Evolutionary conservation across 2,888 invertebrate species (phyloP), one percentile per base, ranked within the genome.

Genomic region (Rhodophaea formosa): DNA sequence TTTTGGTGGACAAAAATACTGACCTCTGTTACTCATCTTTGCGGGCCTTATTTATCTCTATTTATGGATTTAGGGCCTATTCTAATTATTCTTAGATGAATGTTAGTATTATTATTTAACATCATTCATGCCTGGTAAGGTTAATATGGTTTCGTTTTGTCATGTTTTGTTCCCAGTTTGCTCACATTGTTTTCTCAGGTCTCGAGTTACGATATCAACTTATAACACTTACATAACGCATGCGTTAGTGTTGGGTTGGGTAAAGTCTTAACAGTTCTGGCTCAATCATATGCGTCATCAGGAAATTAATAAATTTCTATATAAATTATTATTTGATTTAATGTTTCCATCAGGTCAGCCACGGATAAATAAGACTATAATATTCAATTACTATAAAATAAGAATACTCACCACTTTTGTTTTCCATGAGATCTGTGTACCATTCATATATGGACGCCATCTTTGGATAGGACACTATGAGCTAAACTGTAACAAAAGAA

Each of bases 391-490:
- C 12, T 7, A 23, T 23, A 23, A 23, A 10, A 35, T 10, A 1
- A 60, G 14, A 14, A 15, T 61, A 92, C 93, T 93, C 84, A 95
- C 95, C 95, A 78, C 94, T 92, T 80, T 92, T 93, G 79, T 94
- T 94, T 85, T 95, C 94, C 93, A 95, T 93, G 70, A 95, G 92
- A 84, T 95, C 94, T 85, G 90, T 92, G 81, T 95, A 95, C 88
- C 95, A 94, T 80, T 93, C 75, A 68, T 79, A 92, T 76, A 93
- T 82, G 77, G 88, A 92, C 77, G 92, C 92, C 93, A 93, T 93
- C 84, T 92, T 93, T 87, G 84, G 84, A 74, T 74, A 74, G 60
- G 71, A 77, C 68, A 74, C 64, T 82, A 82, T 70, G 66, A 71
- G 79, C 82, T 82, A 82, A 79, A 88, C 90, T 90, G 88, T 44